These are phyloP conservation scores for Drosophila persimilis DNA, from an alignment of 1,140 invertebrate genomes.

Conservation along the genomic window DNA sequence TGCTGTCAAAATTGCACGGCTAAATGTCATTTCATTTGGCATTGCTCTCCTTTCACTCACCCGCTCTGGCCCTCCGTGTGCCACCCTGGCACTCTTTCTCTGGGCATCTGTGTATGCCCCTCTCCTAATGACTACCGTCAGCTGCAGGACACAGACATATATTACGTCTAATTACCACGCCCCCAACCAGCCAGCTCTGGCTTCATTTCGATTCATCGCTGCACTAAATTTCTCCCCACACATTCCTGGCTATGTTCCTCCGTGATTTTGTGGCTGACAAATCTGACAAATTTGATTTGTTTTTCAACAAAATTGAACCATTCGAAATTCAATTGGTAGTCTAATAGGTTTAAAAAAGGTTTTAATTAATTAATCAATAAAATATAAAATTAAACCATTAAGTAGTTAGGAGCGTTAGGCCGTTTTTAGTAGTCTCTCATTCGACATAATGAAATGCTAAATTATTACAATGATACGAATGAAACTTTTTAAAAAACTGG, in stretches of 20 bases:
- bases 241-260: slow-evolving; percentile 12
- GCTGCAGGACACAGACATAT: slow-evolving; percentile 39
- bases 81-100: slow-evolving; percentile 1
- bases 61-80: slow-evolving; percentile 7
- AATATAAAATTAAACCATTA: no score
- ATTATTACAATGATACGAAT: no score
- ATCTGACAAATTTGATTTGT: slow-evolving; percentile 5
- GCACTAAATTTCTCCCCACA: background rate
- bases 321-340: background rate
- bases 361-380: no score
- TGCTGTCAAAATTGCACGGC: slow-evolving; percentile 73
- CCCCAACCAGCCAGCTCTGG: background rate
- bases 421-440: no score
- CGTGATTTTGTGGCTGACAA: slow-evolving; percentile 17
- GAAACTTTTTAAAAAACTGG: no score
- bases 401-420: no score
- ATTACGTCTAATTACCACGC: slow-evolving; percentile 58
- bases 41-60: slow-evolving; percentile 20
- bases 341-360: no score
- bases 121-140: slow-evolving; percentile 33
- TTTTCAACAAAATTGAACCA: slow-evolving; percentile 8
- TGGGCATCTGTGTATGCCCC: background rate
- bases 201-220: no score
- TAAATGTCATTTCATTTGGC: slow-evolving; percentile 75
- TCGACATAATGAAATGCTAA: no score